Conservation (phyloP, 2,797 vertebrate species). For the Nannoperca obscura region DNA sequence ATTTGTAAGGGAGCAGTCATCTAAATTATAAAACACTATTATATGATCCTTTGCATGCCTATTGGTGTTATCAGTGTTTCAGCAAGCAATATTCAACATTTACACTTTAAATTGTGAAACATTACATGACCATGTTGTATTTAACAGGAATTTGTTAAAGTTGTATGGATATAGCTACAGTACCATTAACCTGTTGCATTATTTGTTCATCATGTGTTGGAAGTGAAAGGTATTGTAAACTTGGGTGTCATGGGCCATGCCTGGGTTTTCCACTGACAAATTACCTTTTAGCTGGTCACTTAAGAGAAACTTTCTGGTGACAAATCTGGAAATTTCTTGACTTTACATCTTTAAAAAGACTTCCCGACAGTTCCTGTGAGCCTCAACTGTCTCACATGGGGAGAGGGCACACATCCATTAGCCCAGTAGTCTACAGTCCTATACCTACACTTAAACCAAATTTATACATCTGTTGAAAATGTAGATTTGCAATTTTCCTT, state of each 20-base stretch:
- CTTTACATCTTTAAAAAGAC: background rate
- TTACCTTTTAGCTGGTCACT: background rate
- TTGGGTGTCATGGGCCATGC: background rate
- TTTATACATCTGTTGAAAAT: background rate
- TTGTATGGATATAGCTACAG: background rate
- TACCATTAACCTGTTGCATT: background rate
- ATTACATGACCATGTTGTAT: background rate
- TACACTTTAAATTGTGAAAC: background rate
- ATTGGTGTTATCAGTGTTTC: background rate
- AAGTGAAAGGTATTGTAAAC: background rate
- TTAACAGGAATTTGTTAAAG: background rate
- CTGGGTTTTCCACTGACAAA: conserved; percentile 1
- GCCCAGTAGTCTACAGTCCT: background rate
- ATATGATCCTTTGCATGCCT: background rate
- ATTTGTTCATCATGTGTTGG: background rate
- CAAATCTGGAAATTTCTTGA: background rate
- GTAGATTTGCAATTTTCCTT: background rate
- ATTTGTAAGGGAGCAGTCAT: background rate
- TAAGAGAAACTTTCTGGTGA: background rate
- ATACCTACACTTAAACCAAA: background rate
- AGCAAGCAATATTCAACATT: background rate
- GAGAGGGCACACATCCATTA: background rate
- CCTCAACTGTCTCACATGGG: background rate
- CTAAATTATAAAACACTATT: background rate
- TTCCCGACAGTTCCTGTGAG: background rate